Evolutionary conservation across 2,113 vertebrate species (phyloP).

Genomic region (Arvicanthis niloticus): DNA sequence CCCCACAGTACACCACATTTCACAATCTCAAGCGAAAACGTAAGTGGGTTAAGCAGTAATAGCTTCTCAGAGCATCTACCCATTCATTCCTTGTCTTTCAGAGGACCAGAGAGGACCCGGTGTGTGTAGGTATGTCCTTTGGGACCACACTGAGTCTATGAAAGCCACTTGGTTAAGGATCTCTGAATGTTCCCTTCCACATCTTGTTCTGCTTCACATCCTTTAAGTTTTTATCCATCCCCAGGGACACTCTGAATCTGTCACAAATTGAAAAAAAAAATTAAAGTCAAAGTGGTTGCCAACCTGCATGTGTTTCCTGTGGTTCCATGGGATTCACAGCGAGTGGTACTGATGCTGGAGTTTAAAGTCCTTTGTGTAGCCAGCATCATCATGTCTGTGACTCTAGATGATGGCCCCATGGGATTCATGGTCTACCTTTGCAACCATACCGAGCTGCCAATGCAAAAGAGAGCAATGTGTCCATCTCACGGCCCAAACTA

Average conservation of each 20-base stretch:
- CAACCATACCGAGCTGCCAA: neutral
- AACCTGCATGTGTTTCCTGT: rapidly evolving
- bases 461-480: rapidly evolving
- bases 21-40: neutral
- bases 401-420: neutral
- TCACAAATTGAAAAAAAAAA: neutral
- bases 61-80: neutral
- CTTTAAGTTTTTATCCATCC: neutral
- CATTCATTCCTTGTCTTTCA: neutral
- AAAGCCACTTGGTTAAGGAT: neutral
- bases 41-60: neutral
- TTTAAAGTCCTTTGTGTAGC: neutral
- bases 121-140: neutral
- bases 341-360: neutral
- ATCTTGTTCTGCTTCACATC: neutral
- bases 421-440: neutral
- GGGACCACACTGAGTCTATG: neutral
- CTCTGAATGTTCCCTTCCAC: neutral
- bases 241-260: neutral
- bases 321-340: neutral
- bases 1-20: neutral
- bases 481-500: neutral
- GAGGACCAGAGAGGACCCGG: neutral
- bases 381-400: no score
- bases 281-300: neutral